These are phyloP conservation scores for Botrylloides violaceus DNA, from an alignment of 23 tunicate species.

Conservation along the genomic window DNA sequence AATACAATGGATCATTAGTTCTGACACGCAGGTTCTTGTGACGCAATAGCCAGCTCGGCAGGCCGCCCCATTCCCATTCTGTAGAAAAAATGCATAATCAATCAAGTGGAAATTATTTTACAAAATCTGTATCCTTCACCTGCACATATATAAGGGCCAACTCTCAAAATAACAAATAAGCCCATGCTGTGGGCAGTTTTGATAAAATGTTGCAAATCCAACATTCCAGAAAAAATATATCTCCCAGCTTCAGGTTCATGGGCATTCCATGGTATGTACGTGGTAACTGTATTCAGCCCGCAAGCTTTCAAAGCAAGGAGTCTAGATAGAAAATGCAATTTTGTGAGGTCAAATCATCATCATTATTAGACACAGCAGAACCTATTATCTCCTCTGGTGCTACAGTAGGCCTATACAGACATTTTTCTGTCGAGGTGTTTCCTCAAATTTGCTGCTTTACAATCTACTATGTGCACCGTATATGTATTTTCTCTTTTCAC, in stretches of 20 bases:
- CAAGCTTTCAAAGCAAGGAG: constrained; percentile 64
- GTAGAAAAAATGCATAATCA: constrained; percentile 12
- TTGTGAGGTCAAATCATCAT: background rate
- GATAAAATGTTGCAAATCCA: constrained; percentile 50
- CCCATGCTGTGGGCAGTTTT: constrained; percentile 49
- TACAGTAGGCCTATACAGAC: no score
- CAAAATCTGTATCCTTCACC: no score
- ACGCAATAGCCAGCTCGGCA: constrained; percentile 87
- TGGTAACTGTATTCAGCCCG: constrained; percentile 88
- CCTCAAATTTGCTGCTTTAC: no score
- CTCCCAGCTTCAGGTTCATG: constrained; percentile 84
- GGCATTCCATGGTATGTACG: constrained; percentile 96
- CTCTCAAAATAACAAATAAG: constrained; percentile 59
- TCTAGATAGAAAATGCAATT: background rate
- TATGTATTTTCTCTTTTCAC: no score
- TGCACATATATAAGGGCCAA: constrained; percentile 94
- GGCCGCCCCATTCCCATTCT: constrained; percentile 99
- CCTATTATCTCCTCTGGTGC: no score
- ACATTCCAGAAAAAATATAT: constrained; percentile 58
- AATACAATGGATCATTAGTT: constrained; percentile 39
- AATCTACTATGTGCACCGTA: no score
- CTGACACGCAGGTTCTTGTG: constrained; percentile 74
- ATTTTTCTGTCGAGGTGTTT: no score
- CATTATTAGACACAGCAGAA: background rate
- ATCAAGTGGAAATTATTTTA: no score